Conservation (phyloP, 2,113 vertebrate species). For the Dendrocopos noguchii region DNA sequence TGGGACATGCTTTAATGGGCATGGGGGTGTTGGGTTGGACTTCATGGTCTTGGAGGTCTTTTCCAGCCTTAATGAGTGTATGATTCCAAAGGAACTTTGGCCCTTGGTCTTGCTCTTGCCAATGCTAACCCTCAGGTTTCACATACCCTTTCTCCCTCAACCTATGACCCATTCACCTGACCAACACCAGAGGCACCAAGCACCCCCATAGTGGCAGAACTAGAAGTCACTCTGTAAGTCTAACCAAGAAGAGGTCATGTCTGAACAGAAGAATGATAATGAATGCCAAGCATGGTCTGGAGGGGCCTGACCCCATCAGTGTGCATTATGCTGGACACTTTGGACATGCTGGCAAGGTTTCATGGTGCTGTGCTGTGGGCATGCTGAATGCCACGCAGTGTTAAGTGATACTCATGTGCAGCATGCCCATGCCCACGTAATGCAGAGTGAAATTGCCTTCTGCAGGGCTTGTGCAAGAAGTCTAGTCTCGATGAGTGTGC, state of each 20-base stretch:
- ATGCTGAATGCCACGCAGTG: neutral
- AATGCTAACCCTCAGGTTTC: neutral
- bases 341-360: neutral
- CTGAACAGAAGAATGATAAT: neutral
- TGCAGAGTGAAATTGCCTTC: neutral
- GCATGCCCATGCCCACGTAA: rapidly evolving
- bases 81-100: neutral
- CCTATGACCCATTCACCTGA: neutral
- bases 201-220: neutral
- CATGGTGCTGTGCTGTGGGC: rapidly evolving
- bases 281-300: rapidly evolving
- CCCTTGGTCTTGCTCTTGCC: neutral
- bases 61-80: too few relatives aligned
- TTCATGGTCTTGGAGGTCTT: too few relatives aligned
- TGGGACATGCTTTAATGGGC: too few relatives aligned
- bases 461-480: neutral
- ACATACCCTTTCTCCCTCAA: neutral
- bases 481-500: neutral
- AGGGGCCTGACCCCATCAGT: neutral
- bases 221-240: neutral
- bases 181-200: neutral
- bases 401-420: neutral
- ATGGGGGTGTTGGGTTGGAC: too few relatives aligned
- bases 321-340: neutral
- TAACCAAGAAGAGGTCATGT: neutral